Conservation (phyloP, 1,140 invertebrate species). For the Rhyacophila brunnea region DNA sequence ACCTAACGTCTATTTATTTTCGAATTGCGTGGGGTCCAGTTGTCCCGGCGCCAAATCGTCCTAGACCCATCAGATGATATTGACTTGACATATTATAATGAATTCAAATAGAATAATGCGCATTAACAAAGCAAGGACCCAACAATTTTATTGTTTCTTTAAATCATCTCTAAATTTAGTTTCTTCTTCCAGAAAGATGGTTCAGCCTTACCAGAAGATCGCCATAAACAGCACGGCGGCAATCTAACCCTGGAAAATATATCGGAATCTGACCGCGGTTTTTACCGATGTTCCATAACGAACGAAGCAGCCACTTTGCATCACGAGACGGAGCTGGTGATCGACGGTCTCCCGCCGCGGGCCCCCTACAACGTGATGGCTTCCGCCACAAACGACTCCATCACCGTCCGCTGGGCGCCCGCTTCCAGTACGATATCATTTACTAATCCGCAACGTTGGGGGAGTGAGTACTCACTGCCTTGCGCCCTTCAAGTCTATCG, state of each 20-base stretch:
- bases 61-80: no score
- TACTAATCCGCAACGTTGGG: constrained; percentile 14
- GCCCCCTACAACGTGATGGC: constrained; percentile 89
- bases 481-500: not conserved
- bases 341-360: constrained; percentile 83
- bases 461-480: constrained; percentile 23
- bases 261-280: constrained; percentile 82
- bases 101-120: no score
- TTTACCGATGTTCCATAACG: constrained; percentile 87
- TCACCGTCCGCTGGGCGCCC: constrained; percentile 84
- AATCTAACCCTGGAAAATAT: constrained; percentile 85
- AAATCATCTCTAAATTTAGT: no score
- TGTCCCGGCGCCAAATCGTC: no score
- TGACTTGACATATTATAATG: no score
- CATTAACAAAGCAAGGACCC: no score
- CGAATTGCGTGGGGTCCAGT: no score
- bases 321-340: constrained; percentile 82
- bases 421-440: constrained; percentile 38
- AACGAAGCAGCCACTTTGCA: constrained; percentile 92
- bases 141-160: no score
- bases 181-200: constrained; percentile 68
- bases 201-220: constrained; percentile 64
- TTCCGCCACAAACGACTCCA: constrained; percentile 70
- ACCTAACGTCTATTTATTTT: no score
- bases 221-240: constrained; percentile 71